These are phyloP conservation scores for Cremastobaeus sp. DNA, from an alignment of 2,888 invertebrate species.

Conservation along the genomic window DNA sequence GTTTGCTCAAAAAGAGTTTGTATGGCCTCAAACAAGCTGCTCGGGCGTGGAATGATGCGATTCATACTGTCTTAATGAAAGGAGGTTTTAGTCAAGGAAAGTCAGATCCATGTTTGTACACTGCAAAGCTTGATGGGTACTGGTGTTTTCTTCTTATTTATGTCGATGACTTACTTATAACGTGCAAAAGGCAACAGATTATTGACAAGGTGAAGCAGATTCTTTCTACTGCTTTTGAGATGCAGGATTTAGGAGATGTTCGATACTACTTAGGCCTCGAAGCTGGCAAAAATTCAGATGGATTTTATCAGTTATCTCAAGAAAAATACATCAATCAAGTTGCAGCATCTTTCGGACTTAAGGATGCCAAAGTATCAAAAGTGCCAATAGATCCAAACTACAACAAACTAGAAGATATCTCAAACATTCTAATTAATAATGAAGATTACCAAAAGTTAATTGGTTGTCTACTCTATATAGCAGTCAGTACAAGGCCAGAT, in stretches of 20 bases:
- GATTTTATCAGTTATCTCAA: slow-evolving; percentile 49
- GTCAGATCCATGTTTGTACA: slow-evolving; percentile 32
- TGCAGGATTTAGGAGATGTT: slow-evolving; percentile 40
- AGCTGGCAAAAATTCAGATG: slow-evolving; percentile 28
- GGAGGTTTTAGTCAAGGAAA: slow-evolving; percentile 21
- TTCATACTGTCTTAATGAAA: slow-evolving; percentile 63
- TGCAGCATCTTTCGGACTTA: slow-evolving; percentile 26
- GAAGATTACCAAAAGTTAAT: slow-evolving; percentile 32
- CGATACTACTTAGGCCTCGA: slow-evolving; percentile 48
- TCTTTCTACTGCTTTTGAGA: slow-evolving; percentile 21
- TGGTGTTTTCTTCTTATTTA: slow-evolving; percentile 33
- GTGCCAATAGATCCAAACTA: slow-evolving; percentile 34
- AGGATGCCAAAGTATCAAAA: slow-evolving; percentile 49
- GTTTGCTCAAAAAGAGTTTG: too few relatives aligned
- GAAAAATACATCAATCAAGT: slow-evolving; percentile 50
- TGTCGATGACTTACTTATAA: slow-evolving; percentile 53
- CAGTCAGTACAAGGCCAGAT: slow-evolving; percentile 56
- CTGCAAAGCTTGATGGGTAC: background rate
- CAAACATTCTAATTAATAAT: slow-evolving; percentile 45
- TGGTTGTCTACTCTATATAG: slow-evolving; percentile 54
- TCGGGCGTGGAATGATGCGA: slow-evolving; percentile 69
- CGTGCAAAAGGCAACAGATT: background rate
- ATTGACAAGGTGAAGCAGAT: slow-evolving; percentile 29
- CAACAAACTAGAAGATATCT: background rate
- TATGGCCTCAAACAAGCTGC: slow-evolving; percentile 73